Evolutionary conservation across 2,888 invertebrate genomes (phyloP).

Genomic region (Caenorhabditis macrosperma): DNA sequence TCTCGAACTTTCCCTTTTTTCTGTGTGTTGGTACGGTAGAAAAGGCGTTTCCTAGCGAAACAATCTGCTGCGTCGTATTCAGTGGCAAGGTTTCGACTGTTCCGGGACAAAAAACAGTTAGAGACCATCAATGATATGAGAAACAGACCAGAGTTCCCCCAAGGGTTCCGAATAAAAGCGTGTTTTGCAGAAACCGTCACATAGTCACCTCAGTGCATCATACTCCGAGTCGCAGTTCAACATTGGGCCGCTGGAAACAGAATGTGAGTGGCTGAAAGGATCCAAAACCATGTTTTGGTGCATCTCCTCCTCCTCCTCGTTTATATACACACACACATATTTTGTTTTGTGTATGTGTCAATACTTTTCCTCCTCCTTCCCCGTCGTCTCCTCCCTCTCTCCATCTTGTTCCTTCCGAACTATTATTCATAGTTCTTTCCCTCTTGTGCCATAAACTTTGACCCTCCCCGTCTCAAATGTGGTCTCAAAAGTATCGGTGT

Average conservation of each 20-base stretch:
- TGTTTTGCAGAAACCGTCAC: conserved; percentile 63
- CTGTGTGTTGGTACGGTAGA: too few relatives aligned
- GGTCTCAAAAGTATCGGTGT: conserved; percentile 45
- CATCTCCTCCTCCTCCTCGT: conserved; percentile 21
- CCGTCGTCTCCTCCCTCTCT: conserved; percentile 8
- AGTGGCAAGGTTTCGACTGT: too few relatives aligned
- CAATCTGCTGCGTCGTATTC: too few relatives aligned
- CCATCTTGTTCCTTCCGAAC: conserved; percentile 33
- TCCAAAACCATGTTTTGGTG: conserved; percentile 32
- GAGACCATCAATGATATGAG: too few relatives aligned
- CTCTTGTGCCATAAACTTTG: neutral
- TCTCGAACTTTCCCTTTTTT: too few relatives aligned
- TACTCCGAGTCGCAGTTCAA: conserved; percentile 60
- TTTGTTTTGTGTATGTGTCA: conserved; percentile 57
- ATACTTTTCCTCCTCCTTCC: conserved; percentile 20
- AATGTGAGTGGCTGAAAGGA: conserved; percentile 40
- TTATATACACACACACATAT: conserved; percentile 51
- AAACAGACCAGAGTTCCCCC: too few relatives aligned
- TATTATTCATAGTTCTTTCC: conserved; percentile 43
- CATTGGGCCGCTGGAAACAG: conserved; percentile 63
- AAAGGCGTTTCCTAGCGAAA: too few relatives aligned
- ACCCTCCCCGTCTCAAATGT: conserved; percentile 17
- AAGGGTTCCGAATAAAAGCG: too few relatives aligned
- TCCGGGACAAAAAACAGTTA: too few relatives aligned
- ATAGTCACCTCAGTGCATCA: conserved; percentile 59